phyloP scores from a whole-genome alignment of 2,797 vertebrate genomes.

The Scyliorhinus canicula region DNA sequence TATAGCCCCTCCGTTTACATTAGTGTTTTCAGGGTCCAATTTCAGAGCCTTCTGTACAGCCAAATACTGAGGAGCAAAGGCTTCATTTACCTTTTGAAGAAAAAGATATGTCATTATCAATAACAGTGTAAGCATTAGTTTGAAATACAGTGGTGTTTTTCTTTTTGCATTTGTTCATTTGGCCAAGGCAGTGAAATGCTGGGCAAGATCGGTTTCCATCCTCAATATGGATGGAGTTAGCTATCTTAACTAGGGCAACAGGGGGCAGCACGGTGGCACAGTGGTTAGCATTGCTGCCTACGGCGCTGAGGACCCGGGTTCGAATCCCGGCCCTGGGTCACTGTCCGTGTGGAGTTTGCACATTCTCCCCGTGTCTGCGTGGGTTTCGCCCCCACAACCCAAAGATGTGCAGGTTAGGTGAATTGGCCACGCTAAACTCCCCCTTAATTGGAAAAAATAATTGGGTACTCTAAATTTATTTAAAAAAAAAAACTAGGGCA shows the following conservation, averaged over 20 bases:
- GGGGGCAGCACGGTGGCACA: no score
- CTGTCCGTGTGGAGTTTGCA: no score
- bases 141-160: neutral
- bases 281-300: no score
- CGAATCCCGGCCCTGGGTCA: no score
- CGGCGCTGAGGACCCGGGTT: no score
- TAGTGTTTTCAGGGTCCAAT: slow-evolving; percentile 79
- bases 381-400: no score
- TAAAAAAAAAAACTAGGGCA: no score
- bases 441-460: no score
- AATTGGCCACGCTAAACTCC: no score
- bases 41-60: slow-evolving; percentile 75
- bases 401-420: no score
- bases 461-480: no score
- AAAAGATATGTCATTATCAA: neutral
- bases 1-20: slow-evolving; percentile 85
- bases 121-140: neutral
- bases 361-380: no score
- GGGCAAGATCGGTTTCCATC: neutral
- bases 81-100: slow-evolving; percentile 81
- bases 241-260: neutral
- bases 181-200: neutral
- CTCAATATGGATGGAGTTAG: neutral
- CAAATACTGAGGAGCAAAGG: slow-evolving; percentile 86
- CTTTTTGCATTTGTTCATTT: neutral